Evolutionary conservation across 1,140 invertebrate species (phyloP), one percentile per base, ranked within the genome.

Genomic region (Anagrus nilaparvatae): DNA sequence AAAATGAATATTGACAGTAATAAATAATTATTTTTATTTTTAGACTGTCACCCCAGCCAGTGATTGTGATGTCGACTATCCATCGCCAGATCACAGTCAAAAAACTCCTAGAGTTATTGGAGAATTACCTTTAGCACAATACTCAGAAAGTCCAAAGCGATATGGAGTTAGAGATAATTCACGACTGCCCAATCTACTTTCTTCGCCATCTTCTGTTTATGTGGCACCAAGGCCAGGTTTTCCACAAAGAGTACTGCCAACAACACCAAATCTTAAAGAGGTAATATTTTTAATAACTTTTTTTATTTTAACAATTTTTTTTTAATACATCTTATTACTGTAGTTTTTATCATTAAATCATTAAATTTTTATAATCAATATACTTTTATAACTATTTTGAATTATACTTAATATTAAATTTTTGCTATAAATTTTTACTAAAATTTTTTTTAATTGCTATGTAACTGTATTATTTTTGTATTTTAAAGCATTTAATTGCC

Each of bases 111-210:
- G 84, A 50, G 77, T 90, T 35, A 92, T 92, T 60, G 89, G 88
- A 17, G 84, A 82, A 66, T 65, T 91, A 49, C 85, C 86, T 10
- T 90, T 91, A 52, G 85, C 86, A 24, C 86, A 93, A 52, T 94
- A 94, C 62, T 88, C 91, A 48, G 88, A 87, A 16, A 92, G 88
- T 25, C 90, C 89, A 4, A 72, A 87, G 48, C 75, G 89, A 47
- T 93, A 92, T 60, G 88, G 87, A 3, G 69, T 80, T 23, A 61
- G 73, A 14, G 64, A 69, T 38, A 73, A 64, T 60, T 73, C 63
- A 58, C 73, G 58, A 69, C 66, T 69, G 61, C 74, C 75, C 34
- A 76, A 67, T 60, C 58, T 78, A 38, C 60, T 78, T 33, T 73
- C 75, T 36, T 78, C 76, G n/a, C 76, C 77, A 20, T 76, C 74